Evolutionary conservation across 92 coral and sea anemone genomes (phyloP).

Genomic region (Chrysogorgia sp.): DNA sequence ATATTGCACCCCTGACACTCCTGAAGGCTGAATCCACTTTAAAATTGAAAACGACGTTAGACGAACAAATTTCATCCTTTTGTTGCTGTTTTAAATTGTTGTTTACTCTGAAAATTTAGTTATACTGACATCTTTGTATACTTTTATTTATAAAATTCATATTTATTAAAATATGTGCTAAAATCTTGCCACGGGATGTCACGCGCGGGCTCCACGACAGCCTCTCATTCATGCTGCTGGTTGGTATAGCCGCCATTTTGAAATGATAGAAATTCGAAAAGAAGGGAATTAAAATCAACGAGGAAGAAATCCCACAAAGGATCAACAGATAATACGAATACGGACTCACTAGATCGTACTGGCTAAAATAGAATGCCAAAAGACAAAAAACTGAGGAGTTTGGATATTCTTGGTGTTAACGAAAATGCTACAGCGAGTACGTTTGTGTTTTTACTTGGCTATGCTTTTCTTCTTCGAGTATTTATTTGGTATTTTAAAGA

Average conservation of each 20-base stretch:
- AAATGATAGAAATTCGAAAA: constrained; percentile 21
- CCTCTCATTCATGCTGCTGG: constrained; percentile 24
- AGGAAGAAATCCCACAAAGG: not conserved
- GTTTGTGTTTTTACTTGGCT: constrained; percentile 26
- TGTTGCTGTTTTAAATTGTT: no score
- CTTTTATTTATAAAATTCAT: no score
- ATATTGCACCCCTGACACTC: no score
- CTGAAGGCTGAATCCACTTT: no score
- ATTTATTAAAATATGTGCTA: not conserved
- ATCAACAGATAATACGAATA: not conserved
- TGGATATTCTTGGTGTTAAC: constrained; percentile 86
- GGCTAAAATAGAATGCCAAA: constrained; percentile 84
- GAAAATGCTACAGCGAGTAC: constrained; percentile 82
- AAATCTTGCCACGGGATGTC: not conserved
- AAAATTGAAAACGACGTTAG: no score
- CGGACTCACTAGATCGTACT: constrained; percentile 23
- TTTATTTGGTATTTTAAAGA: not conserved
- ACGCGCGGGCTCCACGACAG: constrained; percentile 37
- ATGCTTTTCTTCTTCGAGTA: not conserved
- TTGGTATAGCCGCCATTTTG: constrained; percentile 45
- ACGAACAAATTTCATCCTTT: no score
- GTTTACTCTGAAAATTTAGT: no score
- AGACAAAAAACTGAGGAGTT: constrained; percentile 89
- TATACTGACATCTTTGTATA: no score
- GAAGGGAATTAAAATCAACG: not conserved